These are phyloP conservation scores for Larimichthys crocea DNA, from an alignment of 2,113 vertebrate genomes.

Conservation along the genomic window DNA sequence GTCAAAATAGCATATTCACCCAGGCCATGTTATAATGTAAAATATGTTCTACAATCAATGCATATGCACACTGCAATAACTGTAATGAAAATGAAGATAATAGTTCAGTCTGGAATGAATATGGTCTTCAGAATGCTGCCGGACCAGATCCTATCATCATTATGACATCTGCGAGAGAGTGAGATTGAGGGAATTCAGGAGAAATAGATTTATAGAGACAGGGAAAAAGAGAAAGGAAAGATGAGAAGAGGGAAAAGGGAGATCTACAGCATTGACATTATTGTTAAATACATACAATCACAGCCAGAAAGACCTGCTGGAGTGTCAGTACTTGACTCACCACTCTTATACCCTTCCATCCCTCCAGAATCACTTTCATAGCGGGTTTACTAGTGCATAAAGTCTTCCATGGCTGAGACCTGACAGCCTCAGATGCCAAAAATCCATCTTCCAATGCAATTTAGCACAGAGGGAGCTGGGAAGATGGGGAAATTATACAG, in stretches of 20 bases:
- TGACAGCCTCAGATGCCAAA: constrained; percentile 84
- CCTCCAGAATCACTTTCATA: constrained; percentile 82
- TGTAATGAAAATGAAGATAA: constrained; percentile 75
- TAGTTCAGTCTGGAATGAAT: constrained; percentile 67
- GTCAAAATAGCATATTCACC: constrained; percentile 39
- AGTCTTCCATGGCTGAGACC: constrained; percentile 78
- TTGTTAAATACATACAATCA: constrained; percentile 82
- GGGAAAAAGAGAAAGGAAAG: constrained; percentile 39
- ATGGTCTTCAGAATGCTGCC: constrained; percentile 64
- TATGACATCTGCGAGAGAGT: constrained; percentile 56
- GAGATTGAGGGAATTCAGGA: constrained; percentile 33
- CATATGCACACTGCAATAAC: constrained; percentile 72
- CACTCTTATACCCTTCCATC: constrained; percentile 79
- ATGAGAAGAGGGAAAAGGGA: constrained; percentile 39
- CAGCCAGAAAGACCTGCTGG: constrained; percentile 74
- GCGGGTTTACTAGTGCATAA: constrained; percentile 81
- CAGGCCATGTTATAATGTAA: constrained; percentile 51
- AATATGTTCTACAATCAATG: constrained; percentile 65
- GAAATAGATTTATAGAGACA: constrained; percentile 42
- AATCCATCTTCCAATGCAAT: constrained; percentile 81
- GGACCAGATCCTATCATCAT: constrained; percentile 74
- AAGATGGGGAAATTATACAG: constrained; percentile 84
- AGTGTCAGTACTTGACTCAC: constrained; percentile 83
- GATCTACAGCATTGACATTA: constrained; percentile 67
- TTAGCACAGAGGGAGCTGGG: constrained; percentile 83